Percentiles rank a stretch among this genome's conserved stretches.
Evolutionary conservation across 2,797 vertebrate genomes (phyloP).

Genomic region (Pseudocheirus occidentalis): DNA sequence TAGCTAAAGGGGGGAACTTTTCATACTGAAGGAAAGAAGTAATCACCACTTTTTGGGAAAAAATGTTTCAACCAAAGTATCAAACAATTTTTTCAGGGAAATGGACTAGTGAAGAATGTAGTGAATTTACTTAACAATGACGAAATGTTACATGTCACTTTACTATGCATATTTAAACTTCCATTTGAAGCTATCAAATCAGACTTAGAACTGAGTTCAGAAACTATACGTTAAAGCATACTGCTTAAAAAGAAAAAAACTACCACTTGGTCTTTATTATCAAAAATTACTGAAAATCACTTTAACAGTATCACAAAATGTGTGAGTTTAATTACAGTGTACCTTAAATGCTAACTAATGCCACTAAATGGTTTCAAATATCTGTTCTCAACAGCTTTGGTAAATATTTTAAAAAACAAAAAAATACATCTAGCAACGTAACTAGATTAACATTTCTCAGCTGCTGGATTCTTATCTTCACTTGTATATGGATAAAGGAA

Average conservation of each 20-base stretch:
- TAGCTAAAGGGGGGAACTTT: slow-evolving; percentile 83
- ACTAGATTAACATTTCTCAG: slow-evolving; percentile 5
- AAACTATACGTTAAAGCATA: slow-evolving; percentile 6
- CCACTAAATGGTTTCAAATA: not conserved
- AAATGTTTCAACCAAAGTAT: slow-evolving; percentile 8
- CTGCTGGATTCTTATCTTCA: slow-evolving; percentile 10
- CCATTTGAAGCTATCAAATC: slow-evolving; percentile 5
- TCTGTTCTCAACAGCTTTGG: not conserved
- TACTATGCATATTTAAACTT: not conserved
- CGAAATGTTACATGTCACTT: slow-evolving; percentile 12
- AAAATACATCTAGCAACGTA: not conserved
- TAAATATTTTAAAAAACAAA: not conserved
- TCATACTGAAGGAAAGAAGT: slow-evolving; percentile 83
- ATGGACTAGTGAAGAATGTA: not conserved
- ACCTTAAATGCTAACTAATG: not conserved
- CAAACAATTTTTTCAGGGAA: not conserved
- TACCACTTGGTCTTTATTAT: slow-evolving; percentile 23
- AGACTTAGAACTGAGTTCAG: slow-evolving; percentile 28
- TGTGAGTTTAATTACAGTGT: slow-evolving; percentile 21
- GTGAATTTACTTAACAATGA: not conserved
- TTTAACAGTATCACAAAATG: slow-evolving; percentile 6
- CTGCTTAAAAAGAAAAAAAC: slow-evolving; percentile 29
- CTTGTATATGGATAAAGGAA: slow-evolving; percentile 14
- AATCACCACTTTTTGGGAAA: slow-evolving; percentile 83
- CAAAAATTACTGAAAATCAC: slow-evolving; percentile 38